Conservation (phyloP, 1,140 invertebrate species). For the Pogonomyrmex barbatus region DNA sequence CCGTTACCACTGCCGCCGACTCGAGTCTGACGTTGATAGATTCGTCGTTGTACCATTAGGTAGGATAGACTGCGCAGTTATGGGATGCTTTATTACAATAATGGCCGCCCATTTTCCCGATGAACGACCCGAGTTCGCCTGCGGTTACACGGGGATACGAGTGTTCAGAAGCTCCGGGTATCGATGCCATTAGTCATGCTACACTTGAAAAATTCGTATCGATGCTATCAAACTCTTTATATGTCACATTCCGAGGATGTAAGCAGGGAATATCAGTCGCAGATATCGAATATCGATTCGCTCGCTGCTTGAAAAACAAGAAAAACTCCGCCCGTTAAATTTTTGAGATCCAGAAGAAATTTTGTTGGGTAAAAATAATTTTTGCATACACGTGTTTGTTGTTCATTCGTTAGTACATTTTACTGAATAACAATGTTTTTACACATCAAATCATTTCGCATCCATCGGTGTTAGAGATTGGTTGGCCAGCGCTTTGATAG, state of each 20-base stretch:
- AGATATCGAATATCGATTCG: constrained; percentile 19
- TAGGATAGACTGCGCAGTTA: constrained; percentile 71
- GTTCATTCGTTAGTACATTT: not conserved
- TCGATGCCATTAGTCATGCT: constrained; percentile 38
- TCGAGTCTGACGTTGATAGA: constrained; percentile 71
- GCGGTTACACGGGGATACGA: constrained; percentile 47
- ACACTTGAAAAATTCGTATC: constrained; percentile 54
- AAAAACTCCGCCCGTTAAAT: not conserved
- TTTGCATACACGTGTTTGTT: not conserved
- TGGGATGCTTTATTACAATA: constrained; percentile 73
- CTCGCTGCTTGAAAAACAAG: not conserved
- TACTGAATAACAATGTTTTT: not conserved
- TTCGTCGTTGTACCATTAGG: constrained; percentile 69
- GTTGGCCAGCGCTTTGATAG: not conserved
- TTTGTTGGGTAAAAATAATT: not conserved
- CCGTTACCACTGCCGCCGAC: constrained; percentile 74
- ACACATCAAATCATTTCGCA: not conserved
- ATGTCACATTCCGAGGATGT: not conserved
- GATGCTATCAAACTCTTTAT: constrained; percentile 34
- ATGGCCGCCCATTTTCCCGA: constrained; percentile 61
- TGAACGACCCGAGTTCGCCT: constrained; percentile 51
- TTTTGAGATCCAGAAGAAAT: not conserved
- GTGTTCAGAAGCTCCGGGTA: constrained; percentile 40
- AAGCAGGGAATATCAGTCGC: not conserved
- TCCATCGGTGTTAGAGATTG: not conserved